phyloP scores from a whole-genome alignment of 2,888 invertebrate genomes.

The Sericinus montela region DNA sequence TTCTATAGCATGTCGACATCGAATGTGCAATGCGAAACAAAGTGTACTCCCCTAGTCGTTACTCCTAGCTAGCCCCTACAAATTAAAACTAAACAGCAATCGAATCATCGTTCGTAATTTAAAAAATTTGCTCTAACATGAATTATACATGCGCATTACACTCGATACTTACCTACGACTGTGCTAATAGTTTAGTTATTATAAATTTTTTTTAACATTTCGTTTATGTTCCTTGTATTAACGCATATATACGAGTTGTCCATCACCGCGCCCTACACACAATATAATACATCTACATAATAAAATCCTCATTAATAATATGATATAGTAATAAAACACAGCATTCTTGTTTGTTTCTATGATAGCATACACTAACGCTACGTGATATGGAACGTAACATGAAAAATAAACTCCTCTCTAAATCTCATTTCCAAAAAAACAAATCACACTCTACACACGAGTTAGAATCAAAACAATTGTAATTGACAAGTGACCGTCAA shows the following conservation, averaged over 20 bases:
- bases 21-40: too few relatives aligned
- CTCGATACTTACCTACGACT: constrained; percentile 32
- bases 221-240: constrained; percentile 54
- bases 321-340: constrained; percentile 52
- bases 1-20: too few relatives aligned
- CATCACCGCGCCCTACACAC: constrained; percentile 63
- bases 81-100: constrained; percentile 43
- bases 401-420: constrained; percentile 27
- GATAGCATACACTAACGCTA: constrained; percentile 36
- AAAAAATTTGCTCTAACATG: constrained; percentile 59
- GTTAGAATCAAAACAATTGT: constrained; percentile 44
- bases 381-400: constrained; percentile 63
- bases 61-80: constrained; percentile 25
- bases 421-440: constrained; percentile 52
- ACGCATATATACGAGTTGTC: constrained; percentile 59
- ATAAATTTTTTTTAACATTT: constrained; percentile 42
- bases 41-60: neutral
- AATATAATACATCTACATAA: constrained; percentile 50
- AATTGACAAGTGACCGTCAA: constrained; percentile 63
- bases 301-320: constrained; percentile 53
- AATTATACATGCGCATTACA: constrained; percentile 58
- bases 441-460: constrained; percentile 29
- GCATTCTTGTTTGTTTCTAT: constrained; percentile 47
- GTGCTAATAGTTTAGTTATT: constrained; percentile 57
- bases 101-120: constrained; percentile 33